These are phyloP conservation scores for Agrochola lota DNA, from an alignment of 2,888 invertebrate species.

Conservation along the genomic window DNA sequence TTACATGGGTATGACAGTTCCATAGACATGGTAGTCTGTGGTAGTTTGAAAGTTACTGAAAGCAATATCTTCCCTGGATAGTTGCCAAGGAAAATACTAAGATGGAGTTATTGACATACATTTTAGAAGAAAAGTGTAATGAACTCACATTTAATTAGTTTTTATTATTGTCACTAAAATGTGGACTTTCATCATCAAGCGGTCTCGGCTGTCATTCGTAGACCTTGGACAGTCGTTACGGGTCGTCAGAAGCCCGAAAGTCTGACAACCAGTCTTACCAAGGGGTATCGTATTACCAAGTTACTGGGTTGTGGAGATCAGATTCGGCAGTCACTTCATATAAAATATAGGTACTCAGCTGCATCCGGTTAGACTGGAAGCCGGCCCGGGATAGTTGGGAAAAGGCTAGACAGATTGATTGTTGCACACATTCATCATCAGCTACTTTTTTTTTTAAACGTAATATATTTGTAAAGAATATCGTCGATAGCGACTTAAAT, in stretches of 20 bases:
- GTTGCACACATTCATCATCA: too few species aligned
- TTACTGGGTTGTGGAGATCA: too few species aligned
- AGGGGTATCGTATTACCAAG: not conserved
- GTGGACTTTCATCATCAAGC: not conserved
- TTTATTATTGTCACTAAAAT: not conserved
- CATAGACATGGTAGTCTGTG: not conserved
- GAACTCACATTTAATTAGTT: not conserved
- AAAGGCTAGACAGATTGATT: too few species aligned
- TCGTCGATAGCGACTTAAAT: too few species aligned
- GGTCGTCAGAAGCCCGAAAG: too few species aligned
- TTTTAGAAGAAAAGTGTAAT: slow-evolving; percentile 15
- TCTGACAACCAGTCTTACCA: not conserved
- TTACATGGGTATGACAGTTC: not conserved
- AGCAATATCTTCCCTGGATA: slow-evolving; percentile 17
- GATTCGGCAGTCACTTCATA: too few species aligned
- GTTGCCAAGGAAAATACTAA: slow-evolving; percentile 20
- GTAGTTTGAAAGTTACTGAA: not conserved
- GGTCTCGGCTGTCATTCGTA: too few species aligned
- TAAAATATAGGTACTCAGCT: not conserved
- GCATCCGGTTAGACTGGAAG: not conserved
- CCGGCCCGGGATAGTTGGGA: too few species aligned
- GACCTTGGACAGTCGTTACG: too few species aligned
- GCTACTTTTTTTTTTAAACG: too few species aligned
- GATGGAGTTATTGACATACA: slow-evolving; percentile 31
- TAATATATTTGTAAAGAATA: too few species aligned